A percentile compares a stretch with the other conserved stretches of the same genome.
These are phyloP conservation scores for Radopholus similis DNA, from an alignment of 1,140 invertebrate genomes.

Conservation along the genomic window DNA sequence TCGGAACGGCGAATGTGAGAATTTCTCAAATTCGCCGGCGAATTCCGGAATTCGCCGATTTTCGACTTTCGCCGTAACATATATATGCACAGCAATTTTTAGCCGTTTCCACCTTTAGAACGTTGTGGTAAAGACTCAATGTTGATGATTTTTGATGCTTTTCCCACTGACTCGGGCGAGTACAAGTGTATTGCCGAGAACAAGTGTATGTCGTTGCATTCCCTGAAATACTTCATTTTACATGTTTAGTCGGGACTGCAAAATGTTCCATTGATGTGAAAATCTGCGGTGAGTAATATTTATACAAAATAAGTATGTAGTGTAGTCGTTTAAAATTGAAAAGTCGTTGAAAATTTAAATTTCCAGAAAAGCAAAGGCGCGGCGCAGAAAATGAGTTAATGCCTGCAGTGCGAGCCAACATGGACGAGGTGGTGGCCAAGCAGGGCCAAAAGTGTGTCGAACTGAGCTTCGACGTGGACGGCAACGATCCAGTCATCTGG, in stretches of 20 bases:
- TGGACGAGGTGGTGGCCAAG: background rate
- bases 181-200: constrained; percentile 84
- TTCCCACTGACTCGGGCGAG: constrained; percentile 83
- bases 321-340: constrained; percentile 1
- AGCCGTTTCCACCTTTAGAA: background rate
- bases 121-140: constrained; percentile 58
- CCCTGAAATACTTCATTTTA: background rate
- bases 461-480: constrained; percentile 4
- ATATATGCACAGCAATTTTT: background rate
- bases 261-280: constrained; percentile 14
- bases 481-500: constrained; percentile 12
- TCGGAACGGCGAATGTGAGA: too few relatives aligned
- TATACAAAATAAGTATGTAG: background rate
- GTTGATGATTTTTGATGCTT: constrained; percentile 79
- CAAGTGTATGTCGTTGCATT: constrained; percentile 59
- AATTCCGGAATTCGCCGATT: too few relatives aligned
- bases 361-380: too few relatives aligned
- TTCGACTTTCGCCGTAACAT: too few relatives aligned
- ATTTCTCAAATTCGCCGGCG: too few relatives aligned
- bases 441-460: constrained; percentile 6
- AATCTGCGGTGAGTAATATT: background rate
- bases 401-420: background rate
- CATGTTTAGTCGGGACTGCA: constrained; percentile 4
- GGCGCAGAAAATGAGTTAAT: constrained; percentile 5
- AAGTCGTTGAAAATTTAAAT: too few relatives aligned